Evolutionary conservation across 2,113 vertebrate genomes (phyloP).

Genomic region (Sinocyclocheilus grahami): DNA sequence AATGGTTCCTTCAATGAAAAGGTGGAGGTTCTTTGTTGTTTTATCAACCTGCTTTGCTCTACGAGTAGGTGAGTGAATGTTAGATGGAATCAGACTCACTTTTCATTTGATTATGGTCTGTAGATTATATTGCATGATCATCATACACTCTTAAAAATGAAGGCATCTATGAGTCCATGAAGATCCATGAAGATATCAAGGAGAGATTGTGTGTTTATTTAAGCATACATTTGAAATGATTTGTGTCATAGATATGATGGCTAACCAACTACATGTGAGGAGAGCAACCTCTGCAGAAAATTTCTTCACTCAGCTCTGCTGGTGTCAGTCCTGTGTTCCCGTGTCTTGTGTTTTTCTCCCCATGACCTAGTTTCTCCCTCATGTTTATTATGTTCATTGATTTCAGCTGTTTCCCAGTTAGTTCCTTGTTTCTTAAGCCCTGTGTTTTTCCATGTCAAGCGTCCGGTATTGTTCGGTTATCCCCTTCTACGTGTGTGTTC

Average conservation of each 20-base stretch:
- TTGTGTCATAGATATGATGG: background rate
- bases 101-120: background rate
- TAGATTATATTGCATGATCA: background rate
- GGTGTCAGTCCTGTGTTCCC: no score
- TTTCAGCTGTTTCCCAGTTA: no score
- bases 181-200: background rate
- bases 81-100: background rate
- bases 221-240: background rate
- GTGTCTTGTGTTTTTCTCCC: no score
- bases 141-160: background rate
- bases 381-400: no score
- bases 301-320: background rate
- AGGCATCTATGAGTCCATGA: no score
- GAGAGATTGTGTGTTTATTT: background rate
- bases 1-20: background rate
- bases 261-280: background rate
- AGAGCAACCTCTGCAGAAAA: background rate
- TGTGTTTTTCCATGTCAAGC: no score
- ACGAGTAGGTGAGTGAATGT: background rate
- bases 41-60: background rate
- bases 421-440: no score
- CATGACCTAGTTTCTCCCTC: no score
- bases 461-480: no score
- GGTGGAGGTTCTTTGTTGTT: background rate
- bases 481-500: no score